Base-by-base conservation (phyloP, 2,113 vertebrate genomes). In the human (Homo sapiens) region DNA sequence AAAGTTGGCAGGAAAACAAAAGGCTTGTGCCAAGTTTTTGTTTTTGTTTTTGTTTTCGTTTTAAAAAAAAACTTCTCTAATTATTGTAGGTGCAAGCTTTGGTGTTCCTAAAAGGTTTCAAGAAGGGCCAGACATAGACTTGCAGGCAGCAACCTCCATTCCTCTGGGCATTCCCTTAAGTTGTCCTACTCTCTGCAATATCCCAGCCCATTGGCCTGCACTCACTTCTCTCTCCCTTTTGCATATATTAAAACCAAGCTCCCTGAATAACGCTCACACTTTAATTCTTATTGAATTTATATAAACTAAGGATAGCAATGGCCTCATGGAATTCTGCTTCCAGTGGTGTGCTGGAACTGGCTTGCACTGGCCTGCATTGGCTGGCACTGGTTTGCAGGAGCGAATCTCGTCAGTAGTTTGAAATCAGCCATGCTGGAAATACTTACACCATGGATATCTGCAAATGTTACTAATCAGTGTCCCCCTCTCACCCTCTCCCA, bases 211-310 rank as follows among this genome's bases (percentile, higher is more conserved):
- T n/a, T 52, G 61, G 16, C 20, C 57, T 86, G 27, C 23, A 64
- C 50, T 92, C 50, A 40, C 30, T 43, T 90, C 64, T 57, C 30
- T 32, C 5, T 76, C 11, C 38, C 22, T 85, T 97, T 93, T 85
- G 52, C 22, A 73, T 23, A 16, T n/a, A 94, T 55, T 88, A 81
- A 90, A 95, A 81, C 13, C 14, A 95, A 79, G 22, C 3, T 83
- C 18, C 18, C 17, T 66, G 75, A 81, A 89, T 68, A 78, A 93
- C 76, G 27, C 6, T 1, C 30, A 94, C 27, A 43, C n/a, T 83
- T 97, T 52, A 92, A 85, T 82, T 97, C 64, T 93, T 59, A 64
- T 35, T 87, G 91, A 86, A 81, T 86, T 81, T 75, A 76, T 90
- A 59, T 87, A 93, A 68, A 68, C 18, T 95, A 3, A 35, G 59